These are phyloP conservation scores for Grallaria varia DNA, from an alignment of 2,113 vertebrate species.

Conservation along the genomic window DNA sequence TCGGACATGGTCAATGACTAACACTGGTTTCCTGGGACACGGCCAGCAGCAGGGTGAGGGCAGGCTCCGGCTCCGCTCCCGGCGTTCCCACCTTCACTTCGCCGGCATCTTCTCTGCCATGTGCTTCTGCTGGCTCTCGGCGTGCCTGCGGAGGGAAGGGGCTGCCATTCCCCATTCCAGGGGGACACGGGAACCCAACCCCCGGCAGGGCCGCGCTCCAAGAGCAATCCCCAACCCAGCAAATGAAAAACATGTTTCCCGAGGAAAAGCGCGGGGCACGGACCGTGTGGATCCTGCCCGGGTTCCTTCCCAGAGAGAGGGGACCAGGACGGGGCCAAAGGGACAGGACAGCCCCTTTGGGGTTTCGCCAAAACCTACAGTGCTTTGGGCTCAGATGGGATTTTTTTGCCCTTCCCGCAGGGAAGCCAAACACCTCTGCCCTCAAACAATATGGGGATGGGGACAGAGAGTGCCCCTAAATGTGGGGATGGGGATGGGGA, in stretches of 20 bases:
- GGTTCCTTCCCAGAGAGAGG: background rate
- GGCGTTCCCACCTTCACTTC: conserved; percentile 79
- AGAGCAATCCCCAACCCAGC: background rate
- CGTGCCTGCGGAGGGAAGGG: conserved; percentile 79
- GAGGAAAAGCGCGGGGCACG: background rate
- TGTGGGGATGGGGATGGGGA: background rate
- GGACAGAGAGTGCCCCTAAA: background rate
- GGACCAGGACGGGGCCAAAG: background rate
- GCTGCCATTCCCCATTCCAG: accelerated
- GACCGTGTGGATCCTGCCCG: accelerated
- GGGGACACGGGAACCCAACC: background rate
- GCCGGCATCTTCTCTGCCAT: conserved; percentile 94
- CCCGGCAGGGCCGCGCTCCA: background rate
- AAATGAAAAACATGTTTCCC: too few relatives aligned
- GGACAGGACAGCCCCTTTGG: background rate
- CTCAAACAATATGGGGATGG: accelerated
- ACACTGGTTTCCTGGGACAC: conserved; percentile 81
- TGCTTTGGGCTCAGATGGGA: background rate
- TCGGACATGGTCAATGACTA: conserved; percentile 87
- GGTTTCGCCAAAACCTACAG: accelerated
- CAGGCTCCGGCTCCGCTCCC: conserved; percentile 62
- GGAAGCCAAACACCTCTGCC: accelerated
- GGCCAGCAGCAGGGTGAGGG: conserved; percentile 84
- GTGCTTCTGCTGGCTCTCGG: conserved; percentile 98
- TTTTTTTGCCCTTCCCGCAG: background rate